phyloP scores from a whole-genome alignment of 2,888 invertebrate genomes.

The Gibbula magus region DNA sequence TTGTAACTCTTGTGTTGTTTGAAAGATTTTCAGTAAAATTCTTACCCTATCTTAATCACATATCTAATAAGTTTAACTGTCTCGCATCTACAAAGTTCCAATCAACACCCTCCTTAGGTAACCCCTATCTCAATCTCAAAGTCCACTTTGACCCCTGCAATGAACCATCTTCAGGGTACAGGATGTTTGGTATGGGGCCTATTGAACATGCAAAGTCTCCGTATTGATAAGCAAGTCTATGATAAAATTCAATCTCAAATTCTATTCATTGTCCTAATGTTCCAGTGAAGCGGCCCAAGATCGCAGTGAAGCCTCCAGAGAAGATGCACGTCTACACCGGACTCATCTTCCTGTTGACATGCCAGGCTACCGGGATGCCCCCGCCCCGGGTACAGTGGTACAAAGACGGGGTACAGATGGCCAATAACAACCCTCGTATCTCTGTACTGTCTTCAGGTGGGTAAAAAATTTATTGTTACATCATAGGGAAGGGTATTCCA shows the following conservation, averaged over 20 bases:
- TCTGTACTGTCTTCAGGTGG: constrained; percentile 65
- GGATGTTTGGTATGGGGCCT: too few species aligned
- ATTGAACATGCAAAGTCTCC: too few species aligned
- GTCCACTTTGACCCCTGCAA: too few species aligned
- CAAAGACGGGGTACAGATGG: constrained; percentile 64
- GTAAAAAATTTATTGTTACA: not conserved
- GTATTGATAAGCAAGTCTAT: too few species aligned
- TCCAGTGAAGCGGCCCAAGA: constrained; percentile 63
- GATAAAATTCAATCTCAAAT: not conserved
- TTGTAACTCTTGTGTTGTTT: not conserved
- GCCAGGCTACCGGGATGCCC: constrained; percentile 68
- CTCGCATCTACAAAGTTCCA: too few species aligned
- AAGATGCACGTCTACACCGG: constrained; percentile 63
- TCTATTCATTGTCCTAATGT: not conserved
- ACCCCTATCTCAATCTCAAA: too few species aligned
- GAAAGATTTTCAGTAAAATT: too few species aligned
- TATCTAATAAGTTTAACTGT: too few species aligned
- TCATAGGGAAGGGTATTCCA: not conserved
- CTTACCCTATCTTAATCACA: too few species aligned
- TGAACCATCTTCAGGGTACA: too few species aligned
- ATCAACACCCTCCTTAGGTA: too few species aligned
- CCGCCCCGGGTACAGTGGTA: constrained; percentile 69
- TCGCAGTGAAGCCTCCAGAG: constrained; percentile 66
- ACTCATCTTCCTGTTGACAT: constrained; percentile 68
- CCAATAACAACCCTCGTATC: constrained; percentile 52